Conservation (phyloP, 2,888 invertebrate genomes). For the Auanema freiburgensis region DNA sequence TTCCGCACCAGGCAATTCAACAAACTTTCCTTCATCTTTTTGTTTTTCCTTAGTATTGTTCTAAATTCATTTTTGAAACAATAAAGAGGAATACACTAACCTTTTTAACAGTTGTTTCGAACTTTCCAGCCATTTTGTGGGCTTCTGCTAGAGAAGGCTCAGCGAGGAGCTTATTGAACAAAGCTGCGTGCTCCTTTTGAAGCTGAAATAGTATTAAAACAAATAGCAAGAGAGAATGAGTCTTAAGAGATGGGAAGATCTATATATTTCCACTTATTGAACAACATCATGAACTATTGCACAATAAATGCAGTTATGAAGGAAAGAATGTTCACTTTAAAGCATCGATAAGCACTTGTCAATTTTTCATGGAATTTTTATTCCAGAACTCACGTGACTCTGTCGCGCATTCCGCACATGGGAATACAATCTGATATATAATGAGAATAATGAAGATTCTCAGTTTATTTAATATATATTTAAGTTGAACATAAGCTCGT, state of each 20-base stretch:
- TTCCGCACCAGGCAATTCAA: slow-evolving; percentile 92
- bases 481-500: too few species aligned
- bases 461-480: slow-evolving; percentile 5
- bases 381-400: slow-evolving; percentile 40
- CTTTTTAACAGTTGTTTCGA: slow-evolving; percentile 22
- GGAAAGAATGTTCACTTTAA: too few species aligned
- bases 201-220: slow-evolving; percentile 25
- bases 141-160: slow-evolving; percentile 36
- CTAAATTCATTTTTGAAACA: not conserved
- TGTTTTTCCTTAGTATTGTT: slow-evolving; percentile 23
- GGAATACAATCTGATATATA: slow-evolving; percentile 36
- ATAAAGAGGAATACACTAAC: slow-evolving; percentile 1
- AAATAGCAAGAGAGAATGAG: not conserved
- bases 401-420: slow-evolving; percentile 41
- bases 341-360: too few species aligned
- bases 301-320: too few species aligned
- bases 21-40: slow-evolving; percentile 91
- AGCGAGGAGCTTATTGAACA: slow-evolving; percentile 37
- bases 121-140: slow-evolving; percentile 38
- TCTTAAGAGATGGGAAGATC: not conserved
- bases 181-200: slow-evolving; percentile 30
- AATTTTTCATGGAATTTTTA: too few species aligned
- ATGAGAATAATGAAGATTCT: slow-evolving; percentile 9
- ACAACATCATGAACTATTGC: too few species aligned
- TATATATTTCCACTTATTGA: too few species aligned